phyloP scores from a whole-genome alignment of 2,113 vertebrate species.

The Carassius carassius region DNA sequence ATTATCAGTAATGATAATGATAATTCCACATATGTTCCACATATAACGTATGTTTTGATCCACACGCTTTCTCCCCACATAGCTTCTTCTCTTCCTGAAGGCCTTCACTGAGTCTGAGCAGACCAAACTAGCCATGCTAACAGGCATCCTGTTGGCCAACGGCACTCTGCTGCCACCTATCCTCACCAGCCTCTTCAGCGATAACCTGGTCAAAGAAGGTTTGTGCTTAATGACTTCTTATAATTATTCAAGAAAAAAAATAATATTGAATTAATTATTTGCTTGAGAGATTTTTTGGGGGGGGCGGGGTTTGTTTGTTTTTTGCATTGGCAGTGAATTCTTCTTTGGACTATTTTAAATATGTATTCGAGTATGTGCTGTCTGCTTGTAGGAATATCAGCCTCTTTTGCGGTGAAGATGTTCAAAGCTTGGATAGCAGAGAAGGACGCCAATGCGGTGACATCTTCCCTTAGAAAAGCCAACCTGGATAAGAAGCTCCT shows the following conservation, averaged over 20 bases:
- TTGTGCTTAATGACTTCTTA: conserved; percentile 35
- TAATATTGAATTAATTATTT: too few relatives aligned
- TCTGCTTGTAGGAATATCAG: conserved; percentile 82
- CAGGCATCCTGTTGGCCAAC: conserved; percentile 85
- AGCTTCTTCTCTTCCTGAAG: conserved; percentile 93
- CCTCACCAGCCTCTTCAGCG: conserved; percentile 90
- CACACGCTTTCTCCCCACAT: conserved; percentile 38
- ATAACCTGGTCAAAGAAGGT: conserved; percentile 93
- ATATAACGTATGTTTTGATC: background rate
- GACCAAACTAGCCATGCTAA: conserved; percentile 89
- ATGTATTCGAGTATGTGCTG: background rate
- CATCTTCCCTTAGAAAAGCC: conserved; percentile 88
- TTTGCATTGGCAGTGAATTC: background rate
- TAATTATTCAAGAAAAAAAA: too few relatives aligned
- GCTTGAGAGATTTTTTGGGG: too few relatives aligned
- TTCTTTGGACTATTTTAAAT: background rate
- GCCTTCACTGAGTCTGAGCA: conserved; percentile 89
- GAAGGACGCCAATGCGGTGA: conserved; percentile 90
- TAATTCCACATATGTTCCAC: background rate
- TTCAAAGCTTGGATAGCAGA: conserved; percentile 95
- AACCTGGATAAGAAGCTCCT: conserved; percentile 90
- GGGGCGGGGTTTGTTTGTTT: too few relatives aligned
- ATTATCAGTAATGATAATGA: background rate
- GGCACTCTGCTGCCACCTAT: conserved; percentile 83
- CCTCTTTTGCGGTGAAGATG: conserved; percentile 90